phyloP scores from a whole-genome alignment of 2,888 invertebrate species.

The Cremastobaeus sp. region DNA sequence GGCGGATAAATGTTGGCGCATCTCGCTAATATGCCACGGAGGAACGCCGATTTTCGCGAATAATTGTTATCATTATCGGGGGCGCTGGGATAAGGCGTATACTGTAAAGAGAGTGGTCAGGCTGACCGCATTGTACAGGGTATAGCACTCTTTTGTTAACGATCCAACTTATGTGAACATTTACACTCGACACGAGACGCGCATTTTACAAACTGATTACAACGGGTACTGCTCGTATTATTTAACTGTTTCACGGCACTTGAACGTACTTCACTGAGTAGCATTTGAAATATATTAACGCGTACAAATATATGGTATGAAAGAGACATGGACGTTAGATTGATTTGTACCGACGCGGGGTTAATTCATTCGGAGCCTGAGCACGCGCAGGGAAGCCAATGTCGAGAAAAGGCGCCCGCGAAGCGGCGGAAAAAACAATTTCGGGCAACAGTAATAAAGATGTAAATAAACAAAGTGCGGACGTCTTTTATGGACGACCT shows the following conservation, averaged over 20 bases:
- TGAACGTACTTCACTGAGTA: constrained; percentile 57
- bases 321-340: constrained; percentile 39
- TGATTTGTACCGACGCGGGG: constrained; percentile 21
- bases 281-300: constrained; percentile 49
- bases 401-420: no score
- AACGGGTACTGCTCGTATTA: constrained; percentile 58
- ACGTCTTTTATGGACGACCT: no score
- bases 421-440: no score
- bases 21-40: neutral
- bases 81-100: constrained; percentile 52
- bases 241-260: constrained; percentile 60
- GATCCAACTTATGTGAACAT: constrained; percentile 59
- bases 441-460: no score
- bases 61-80: constrained; percentile 35
- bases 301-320: constrained; percentile 47
- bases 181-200: constrained; percentile 56
- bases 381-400: no score
- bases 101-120: constrained; percentile 54
- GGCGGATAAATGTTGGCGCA: neutral
- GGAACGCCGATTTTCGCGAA: neutral
- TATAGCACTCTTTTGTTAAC: constrained; percentile 60
- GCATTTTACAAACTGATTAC: constrained; percentile 61
- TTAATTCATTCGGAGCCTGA: constrained; percentile 38
- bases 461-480: no score
- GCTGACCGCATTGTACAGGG: constrained; percentile 61